phyloP scores from a whole-genome alignment of 1,140 invertebrate genomes.

The Leptonema lineaticorne region DNA sequence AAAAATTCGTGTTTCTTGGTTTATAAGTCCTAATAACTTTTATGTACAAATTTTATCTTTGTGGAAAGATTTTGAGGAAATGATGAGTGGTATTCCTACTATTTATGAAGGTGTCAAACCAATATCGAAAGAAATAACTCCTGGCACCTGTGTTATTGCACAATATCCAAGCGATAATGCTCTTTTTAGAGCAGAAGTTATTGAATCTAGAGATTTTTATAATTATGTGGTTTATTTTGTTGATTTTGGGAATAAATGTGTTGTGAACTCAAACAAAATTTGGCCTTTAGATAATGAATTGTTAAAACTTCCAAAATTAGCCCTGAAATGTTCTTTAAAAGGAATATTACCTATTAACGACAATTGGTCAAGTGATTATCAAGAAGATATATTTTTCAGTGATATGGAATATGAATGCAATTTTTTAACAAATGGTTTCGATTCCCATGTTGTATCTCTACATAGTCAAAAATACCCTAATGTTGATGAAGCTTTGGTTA shows the following conservation, averaged over 20 bases:
- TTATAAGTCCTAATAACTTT: slow-evolving; percentile 67
- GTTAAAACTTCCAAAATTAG: slow-evolving; percentile 68
- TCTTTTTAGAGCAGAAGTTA: slow-evolving; percentile 66
- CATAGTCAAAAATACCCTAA: slow-evolving; percentile 47
- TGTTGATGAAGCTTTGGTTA: slow-evolving; percentile 45
- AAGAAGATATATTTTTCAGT: slow-evolving; percentile 60
- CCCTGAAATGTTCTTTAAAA: slow-evolving; percentile 64
- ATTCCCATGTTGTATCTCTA: slow-evolving; percentile 57
- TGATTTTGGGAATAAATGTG: slow-evolving; percentile 71
- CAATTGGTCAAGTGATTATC: slow-evolving; percentile 57
- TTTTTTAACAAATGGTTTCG: slow-evolving; percentile 49
- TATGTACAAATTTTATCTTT: slow-evolving; percentile 62
- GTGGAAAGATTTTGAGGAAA: slow-evolving; percentile 59
- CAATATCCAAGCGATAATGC: slow-evolving; percentile 67
- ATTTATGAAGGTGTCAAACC: slow-evolving; percentile 60
- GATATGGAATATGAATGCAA: slow-evolving; percentile 55
- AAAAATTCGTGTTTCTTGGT: slow-evolving; percentile 61
- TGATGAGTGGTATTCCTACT: slow-evolving; percentile 70
- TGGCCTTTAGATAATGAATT: slow-evolving; percentile 67
- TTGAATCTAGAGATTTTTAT: slow-evolving; percentile 56
- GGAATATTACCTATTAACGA: slow-evolving; percentile 57
- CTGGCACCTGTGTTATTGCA: slow-evolving; percentile 65
- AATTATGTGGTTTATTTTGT: slow-evolving; percentile 67
- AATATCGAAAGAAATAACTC: slow-evolving; percentile 48
- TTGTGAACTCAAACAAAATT: slow-evolving; percentile 61